These are phyloP conservation scores for Aphidius ervi DNA, from an alignment of 1,140 invertebrate species.

Conservation along the genomic window DNA sequence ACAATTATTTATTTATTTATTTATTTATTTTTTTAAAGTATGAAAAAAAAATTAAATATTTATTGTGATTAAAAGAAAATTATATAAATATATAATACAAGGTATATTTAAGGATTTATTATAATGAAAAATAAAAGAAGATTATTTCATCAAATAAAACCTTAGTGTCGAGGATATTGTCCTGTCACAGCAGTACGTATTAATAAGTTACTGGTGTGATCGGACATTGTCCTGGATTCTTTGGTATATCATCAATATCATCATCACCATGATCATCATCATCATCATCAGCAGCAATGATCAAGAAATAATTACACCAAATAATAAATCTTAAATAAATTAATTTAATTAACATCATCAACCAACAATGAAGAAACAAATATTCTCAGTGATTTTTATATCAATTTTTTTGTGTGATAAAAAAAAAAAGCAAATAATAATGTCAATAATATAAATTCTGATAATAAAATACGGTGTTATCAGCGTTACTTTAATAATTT, in stretches of 20 bases:
- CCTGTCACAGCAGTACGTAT: constrained; percentile 89
- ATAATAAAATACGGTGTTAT: too few species aligned
- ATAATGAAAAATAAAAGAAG: too few species aligned
- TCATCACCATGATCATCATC: constrained; percentile 3
- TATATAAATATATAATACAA: background rate
- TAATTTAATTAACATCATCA: too few species aligned
- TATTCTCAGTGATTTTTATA: too few species aligned
- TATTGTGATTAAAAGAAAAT: background rate
- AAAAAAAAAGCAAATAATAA: too few species aligned
- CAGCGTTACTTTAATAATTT: too few species aligned
- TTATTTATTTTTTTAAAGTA: background rate
- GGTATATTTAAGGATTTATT: background rate
- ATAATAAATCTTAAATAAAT: background rate
- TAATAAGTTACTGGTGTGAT: constrained; percentile 75
- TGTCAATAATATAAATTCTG: too few species aligned
- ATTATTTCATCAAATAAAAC: constrained; percentile 16
- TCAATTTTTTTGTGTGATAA: too few species aligned
- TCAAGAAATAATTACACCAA: background rate
- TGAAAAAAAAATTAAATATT: background rate
- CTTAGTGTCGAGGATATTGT: constrained; percentile 76
- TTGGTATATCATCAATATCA: constrained; percentile 35
- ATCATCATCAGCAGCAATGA: constrained; percentile 4
- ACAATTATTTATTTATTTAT: background rate
- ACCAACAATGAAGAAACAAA: too few species aligned
- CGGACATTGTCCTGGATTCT: constrained; percentile 72